A percentile compares a stretch with the other conserved stretches of the same genome.
Evolutionary conservation across 2,888 invertebrate species (phyloP).

Genomic region (Catocala fraxini): DNA sequence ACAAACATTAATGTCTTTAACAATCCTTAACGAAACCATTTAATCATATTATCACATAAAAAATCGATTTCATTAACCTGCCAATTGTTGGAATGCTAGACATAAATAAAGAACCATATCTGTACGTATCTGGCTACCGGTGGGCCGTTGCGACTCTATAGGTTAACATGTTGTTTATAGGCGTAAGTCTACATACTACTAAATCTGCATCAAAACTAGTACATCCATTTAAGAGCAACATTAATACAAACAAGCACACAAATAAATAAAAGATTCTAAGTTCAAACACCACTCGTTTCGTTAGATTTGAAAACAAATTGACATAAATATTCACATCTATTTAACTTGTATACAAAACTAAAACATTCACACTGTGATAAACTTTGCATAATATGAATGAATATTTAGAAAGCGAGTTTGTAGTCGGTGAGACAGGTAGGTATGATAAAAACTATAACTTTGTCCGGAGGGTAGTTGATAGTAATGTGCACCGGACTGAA

Average conservation of each 20-base stretch:
- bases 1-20: too few species aligned
- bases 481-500: slow-evolving; percentile 65
- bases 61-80: too few species aligned
- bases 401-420: slow-evolving; percentile 33
- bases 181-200: too few species aligned
- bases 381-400: slow-evolving; percentile 22
- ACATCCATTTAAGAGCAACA: not conserved
- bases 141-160: too few species aligned
- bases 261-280: not conserved
- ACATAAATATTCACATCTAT: slow-evolving; percentile 3
- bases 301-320: not conserved
- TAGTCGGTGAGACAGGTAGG: slow-evolving; percentile 36
- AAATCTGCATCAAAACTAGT: too few species aligned
- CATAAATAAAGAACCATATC: too few species aligned
- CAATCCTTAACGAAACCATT: too few species aligned
- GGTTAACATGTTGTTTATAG: too few species aligned
- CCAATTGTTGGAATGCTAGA: too few species aligned
- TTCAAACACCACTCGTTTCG: not conserved
- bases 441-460: slow-evolving; percentile 66
- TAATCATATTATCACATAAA: too few species aligned
- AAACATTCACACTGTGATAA: slow-evolving; percentile 6
- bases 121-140: too few species aligned
- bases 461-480: slow-evolving; percentile 63
- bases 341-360: not conserved
- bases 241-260: not conserved